Base-by-base conservation (phyloP, 2,797 vertebrate species). In the Chaetodon trifasciatus region DNA sequence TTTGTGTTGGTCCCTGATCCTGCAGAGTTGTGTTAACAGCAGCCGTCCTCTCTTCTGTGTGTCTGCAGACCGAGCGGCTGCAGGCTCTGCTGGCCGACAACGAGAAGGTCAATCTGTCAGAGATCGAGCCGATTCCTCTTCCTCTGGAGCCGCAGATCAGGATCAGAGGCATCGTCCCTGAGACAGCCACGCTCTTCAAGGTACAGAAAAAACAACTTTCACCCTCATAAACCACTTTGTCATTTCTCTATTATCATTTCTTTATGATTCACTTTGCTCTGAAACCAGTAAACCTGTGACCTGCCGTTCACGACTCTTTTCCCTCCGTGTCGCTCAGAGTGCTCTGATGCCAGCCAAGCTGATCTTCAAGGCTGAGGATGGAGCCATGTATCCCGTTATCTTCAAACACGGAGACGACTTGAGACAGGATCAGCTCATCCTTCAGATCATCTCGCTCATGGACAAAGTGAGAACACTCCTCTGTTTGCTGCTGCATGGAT, bases 361-460 rank as follows among this genome's bases (percentile, higher is more conserved):
- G 75, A 98, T 98, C 92, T 99, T 99, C 93, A 99, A 98, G 88
- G 96, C 98, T 0, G 97, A 98, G 91, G 97, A 98, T 1, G 97
- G 97, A 63, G 96, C 96, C 63, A 97, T 97, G 92, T 99, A 99
- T 64, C 97, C 98, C 0, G 98, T 99, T 15, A 99, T 99, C 92
- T 99, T 99, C 93, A 99, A 99, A 83, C 98, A 99, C 1, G 98
- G 98, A 6, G 98, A 99, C 57, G 98, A 99, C 91, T 94, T 99
- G 76, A 96, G 98, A 52, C 98, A 99, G 86, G 98, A 99, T 92
- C 98, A 99, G 86, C 97, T 99, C 83, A 99, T 99, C 92, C 96
- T 99, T 70, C 98, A 99, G 92, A 99, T 99, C 85, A 99, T 99
- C 93, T 99, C 98, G 0, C 97, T 99, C 49, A 99, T 99, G 98